Base-by-base conservation (phyloP, 2,113 vertebrate genomes). In the Collichthys lucidus region DNA sequence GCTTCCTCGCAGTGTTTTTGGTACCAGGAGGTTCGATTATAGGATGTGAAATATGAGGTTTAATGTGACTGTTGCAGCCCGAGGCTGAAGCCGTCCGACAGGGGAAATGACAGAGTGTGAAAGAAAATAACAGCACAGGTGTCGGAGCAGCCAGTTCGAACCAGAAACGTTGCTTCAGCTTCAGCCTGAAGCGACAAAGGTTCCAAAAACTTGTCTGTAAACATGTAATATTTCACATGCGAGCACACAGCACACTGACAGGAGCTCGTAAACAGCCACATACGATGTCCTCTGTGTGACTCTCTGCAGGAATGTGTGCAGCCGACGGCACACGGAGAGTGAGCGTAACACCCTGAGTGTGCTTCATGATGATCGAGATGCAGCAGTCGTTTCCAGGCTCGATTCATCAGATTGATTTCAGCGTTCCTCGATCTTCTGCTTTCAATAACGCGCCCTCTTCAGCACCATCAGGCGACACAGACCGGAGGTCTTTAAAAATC, bases 271-370 rank as follows among this genome's bases (percentile, higher is more conserved):
- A 83, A 86, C 57, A 1, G n/a, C 35, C 15, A 70, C 67, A 82
- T 57, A 50, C 53, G n/a, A 72, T 44, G 57, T 61, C 24, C 15
- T 75, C 65, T 44, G 31, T 49, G 74, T 19, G 70, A 67, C 65
- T 65, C 52, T 57, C 52, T 68, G 55, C 22, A 60, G 22, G 55
- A 79, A 56, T 52, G 56, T 20, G 50, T 62, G 20, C 5, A 26
- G 7, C 6, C 35, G 50, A 57, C 55, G 42, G 70, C 86, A 85
- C 84, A 85, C 61, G 82, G 77, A 55, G 0, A 63, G 75, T 67
- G 70, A 83, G 90, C 73, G 84, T 88, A 84, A 87, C 81, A 47
- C 55, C 20, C 0, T 6, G 35, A 40, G 0, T 6, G n/a, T 16
- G 7, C 31, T 59, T 53, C 35, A 40, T 19, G 7, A 60, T 60